Evolutionary conservation across 2,888 invertebrate genomes (phyloP).

Genomic region (Panorpa germanica): DNA sequence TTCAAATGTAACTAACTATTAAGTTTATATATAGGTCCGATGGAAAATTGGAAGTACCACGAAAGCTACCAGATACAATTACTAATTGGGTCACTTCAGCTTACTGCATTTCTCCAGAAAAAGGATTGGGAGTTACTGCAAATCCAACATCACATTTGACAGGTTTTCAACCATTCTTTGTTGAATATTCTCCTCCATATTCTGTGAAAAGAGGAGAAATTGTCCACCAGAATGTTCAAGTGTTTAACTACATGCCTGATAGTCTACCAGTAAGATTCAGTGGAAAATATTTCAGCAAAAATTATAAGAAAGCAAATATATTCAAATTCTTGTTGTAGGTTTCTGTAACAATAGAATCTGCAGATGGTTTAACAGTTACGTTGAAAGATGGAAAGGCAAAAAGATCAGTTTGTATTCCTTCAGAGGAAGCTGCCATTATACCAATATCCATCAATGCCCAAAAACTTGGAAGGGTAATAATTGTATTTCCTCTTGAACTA

Average conservation of each 20-base stretch:
- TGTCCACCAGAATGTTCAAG: slow-evolving; percentile 48
- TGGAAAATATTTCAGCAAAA: too few relatives aligned
- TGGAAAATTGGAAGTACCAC: slow-evolving; percentile 34
- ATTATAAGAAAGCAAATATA: too few relatives aligned
- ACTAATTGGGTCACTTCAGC: slow-evolving; percentile 68
- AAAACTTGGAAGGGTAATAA: too few relatives aligned
- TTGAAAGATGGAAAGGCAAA: neutral
- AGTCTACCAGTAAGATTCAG: slow-evolving; percentile 44
- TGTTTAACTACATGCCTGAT: slow-evolving; percentile 50
- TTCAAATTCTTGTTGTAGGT: too few relatives aligned
- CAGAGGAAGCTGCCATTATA: slow-evolving; percentile 9
- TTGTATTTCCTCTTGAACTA: too few relatives aligned
- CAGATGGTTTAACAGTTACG: slow-evolving; percentile 5
- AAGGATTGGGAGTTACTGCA: slow-evolving; percentile 50
- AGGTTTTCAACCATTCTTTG: slow-evolving; percentile 57
- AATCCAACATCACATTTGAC: slow-evolving; percentile 33
- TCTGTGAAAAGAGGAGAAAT: slow-evolving; percentile 59
- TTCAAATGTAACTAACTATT: too few relatives aligned
- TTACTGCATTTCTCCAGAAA: slow-evolving; percentile 49
- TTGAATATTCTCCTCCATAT: slow-evolving; percentile 54
- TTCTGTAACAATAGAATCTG: slow-evolving; percentile 10
- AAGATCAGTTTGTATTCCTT: neutral
- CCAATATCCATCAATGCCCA: too few relatives aligned
- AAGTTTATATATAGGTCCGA: slow-evolving; percentile 31
- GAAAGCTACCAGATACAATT: slow-evolving; percentile 52